phyloP scores from a whole-genome alignment of 2,888 invertebrate genomes.

The Aquatica leii region DNA sequence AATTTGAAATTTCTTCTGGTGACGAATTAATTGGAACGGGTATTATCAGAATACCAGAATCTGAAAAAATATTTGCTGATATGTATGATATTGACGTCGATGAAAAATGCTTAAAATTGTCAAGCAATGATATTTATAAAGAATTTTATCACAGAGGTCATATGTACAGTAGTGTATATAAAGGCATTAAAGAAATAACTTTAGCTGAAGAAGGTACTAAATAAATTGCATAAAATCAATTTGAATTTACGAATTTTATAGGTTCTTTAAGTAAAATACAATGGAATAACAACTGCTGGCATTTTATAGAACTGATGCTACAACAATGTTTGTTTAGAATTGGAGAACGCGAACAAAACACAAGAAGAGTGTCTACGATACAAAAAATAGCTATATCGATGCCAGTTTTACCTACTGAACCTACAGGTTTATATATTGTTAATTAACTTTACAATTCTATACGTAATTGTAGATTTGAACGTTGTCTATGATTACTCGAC shows the following conservation, averaged over 20 bases:
- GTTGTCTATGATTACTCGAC: slow-evolving; percentile 54
- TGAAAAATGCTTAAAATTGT: slow-evolving; percentile 63
- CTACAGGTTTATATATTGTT: slow-evolving; percentile 17
- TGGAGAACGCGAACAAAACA: slow-evolving; percentile 70
- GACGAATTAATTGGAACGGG: slow-evolving; percentile 77
- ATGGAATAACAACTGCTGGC: slow-evolving; percentile 75
- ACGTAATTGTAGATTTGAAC: slow-evolving; percentile 46
- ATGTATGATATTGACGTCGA: slow-evolving; percentile 59
- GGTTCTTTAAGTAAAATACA: slow-evolving; percentile 48
- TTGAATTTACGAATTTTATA: slow-evolving; percentile 22
- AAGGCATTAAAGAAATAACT: slow-evolving; percentile 50
- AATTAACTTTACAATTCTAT: no score
- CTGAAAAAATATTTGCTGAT: slow-evolving; percentile 65
- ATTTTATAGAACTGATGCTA: slow-evolving; percentile 89
- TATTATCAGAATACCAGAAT: slow-evolving; percentile 67
- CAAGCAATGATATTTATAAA: slow-evolving; percentile 73
- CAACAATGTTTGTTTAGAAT: slow-evolving; percentile 76
- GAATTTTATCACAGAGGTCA: slow-evolving; percentile 77
- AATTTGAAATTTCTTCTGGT: slow-evolving; percentile 60
- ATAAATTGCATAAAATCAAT: no score
- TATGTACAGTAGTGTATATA: slow-evolving; percentile 57
- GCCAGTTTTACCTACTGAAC: slow-evolving; percentile 45
- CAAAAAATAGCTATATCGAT: slow-evolving; percentile 62
- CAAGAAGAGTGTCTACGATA: slow-evolving; percentile 74
- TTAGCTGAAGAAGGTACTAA: slow-evolving; percentile 54